Evolutionary conservation across 2,888 invertebrate genomes (phyloP), one percentile per base, ranked within the genome.

Genomic region (Thecocarcelia acutangulata): DNA sequence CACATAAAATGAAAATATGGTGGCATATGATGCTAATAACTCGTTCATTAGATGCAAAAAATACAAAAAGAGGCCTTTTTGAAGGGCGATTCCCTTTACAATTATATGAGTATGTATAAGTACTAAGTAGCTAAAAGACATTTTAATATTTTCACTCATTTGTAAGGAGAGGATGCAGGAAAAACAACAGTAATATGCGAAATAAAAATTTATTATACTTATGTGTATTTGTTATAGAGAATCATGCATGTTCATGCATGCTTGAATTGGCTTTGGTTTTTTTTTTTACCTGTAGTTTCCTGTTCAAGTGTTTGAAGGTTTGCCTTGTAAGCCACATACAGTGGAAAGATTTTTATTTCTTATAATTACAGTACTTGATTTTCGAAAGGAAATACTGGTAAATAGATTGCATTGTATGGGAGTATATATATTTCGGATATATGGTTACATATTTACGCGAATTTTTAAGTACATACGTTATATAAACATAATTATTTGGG

Each of bases 221-320:
- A 24, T 24, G 5, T 24, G 24, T 24, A 24, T 24, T 2, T 24
- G 48, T 63, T 69, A 63, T 64, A 56, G 44, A 33, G 21, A 58
- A 70, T 64, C 70, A 72, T 78, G 70, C 50, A n/a, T 37, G 73
- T 44, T 50, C 42, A 59, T 68, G 75, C 8, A n/a, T 59, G 42
- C 33, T 59, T 68, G 48, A 40, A 54, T 54, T 61, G 59, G 50
- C 59, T 59, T 24, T 9, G 1, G 24, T 48, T 58, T n/a, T 69
- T 46, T 15, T 70, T 13, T 24, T 19, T 46, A 21, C 40, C 28
- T 50, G 24, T 42, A 33, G 19, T 33, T 64, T 50, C 56, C 6
- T 69, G n/a, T 37, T 52, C 48, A 69, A 76, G 61, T 69, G 40
- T 64, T 63, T 77, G 63, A 58, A 46, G 24, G 13, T 63, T 28